Conservation (phyloP, 2,888 invertebrate genomes). For the Aricia artaxerxes region DNA sequence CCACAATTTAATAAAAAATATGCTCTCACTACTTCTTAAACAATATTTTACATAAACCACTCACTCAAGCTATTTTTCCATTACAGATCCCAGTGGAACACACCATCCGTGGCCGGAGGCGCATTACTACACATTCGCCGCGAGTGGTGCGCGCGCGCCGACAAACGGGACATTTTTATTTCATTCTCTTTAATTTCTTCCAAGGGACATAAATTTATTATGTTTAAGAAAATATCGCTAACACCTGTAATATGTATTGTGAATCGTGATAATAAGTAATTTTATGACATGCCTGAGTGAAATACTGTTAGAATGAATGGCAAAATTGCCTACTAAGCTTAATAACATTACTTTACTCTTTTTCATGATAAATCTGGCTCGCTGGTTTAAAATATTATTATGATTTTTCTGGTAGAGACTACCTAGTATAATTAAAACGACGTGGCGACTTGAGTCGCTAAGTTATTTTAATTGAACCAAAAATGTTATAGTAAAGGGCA, state of each 20-base stretch:
- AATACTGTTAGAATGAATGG: neutral
- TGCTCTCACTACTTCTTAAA: neutral
- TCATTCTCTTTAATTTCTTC: conserved; percentile 78
- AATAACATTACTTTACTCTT: too few relatives aligned
- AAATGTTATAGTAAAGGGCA: neutral
- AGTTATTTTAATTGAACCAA: neutral
- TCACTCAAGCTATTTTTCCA: neutral
- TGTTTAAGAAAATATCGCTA: neutral
- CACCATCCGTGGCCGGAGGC: conserved; percentile 59
- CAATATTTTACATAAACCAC: neutral
- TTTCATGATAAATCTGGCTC: too few relatives aligned
- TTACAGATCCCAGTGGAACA: conserved; percentile 41
- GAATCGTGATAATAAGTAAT: neutral
- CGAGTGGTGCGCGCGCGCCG: conserved; percentile 71
- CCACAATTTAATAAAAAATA: too few relatives aligned
- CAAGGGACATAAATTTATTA: conserved; percentile 54
- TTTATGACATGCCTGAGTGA: neutral
- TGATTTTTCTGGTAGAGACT: neutral
- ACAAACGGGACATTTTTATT: conserved; percentile 77
- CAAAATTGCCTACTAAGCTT: too few relatives aligned
- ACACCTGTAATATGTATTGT: neutral
- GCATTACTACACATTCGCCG: conserved; percentile 76
- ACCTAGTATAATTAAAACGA: too few relatives aligned
- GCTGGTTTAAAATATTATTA: too few relatives aligned
- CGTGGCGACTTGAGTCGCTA: neutral